These are phyloP conservation scores for Heliconius erato DNA, from an alignment of 2,888 invertebrate species.

Conservation along the genomic window DNA sequence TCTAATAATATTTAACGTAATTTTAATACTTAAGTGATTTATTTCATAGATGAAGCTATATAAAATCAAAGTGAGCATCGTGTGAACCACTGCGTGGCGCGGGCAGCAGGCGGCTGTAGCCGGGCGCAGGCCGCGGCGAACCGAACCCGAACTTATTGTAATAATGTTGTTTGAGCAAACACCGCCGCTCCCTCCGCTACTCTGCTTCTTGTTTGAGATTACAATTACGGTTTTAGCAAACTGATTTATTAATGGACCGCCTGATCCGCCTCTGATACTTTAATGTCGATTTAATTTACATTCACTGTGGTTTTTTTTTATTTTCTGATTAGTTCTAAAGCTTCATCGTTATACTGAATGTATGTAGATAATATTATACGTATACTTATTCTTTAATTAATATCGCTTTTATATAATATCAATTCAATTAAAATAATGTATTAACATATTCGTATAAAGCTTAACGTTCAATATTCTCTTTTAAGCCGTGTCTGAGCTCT, in stretches of 20 bases:
- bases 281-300: conserved; percentile 84
- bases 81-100: conserved; percentile 59
- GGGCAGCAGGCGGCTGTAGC: conserved; percentile 46
- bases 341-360: not conserved
- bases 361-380: not conserved
- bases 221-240: conserved; percentile 86
- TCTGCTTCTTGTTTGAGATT: conserved; percentile 81
- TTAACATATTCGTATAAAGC: conserved; percentile 38
- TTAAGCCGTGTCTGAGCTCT: conserved; percentile 65
- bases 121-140: conserved; percentile 62
- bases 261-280: conserved; percentile 85
- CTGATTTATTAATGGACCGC: conserved; percentile 86
- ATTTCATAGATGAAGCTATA: conserved; percentile 21
- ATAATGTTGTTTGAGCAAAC: conserved; percentile 86
- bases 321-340: conserved; percentile 10
- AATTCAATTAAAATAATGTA: conserved; percentile 39
- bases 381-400: not conserved
- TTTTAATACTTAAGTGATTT: conserved; percentile 18
- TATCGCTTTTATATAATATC: not conserved
- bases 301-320: conserved; percentile 55
- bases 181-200: conserved; percentile 71
- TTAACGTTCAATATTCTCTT: conserved; percentile 46
- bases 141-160: conserved; percentile 83
- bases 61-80: conserved; percentile 65
- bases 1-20: not conserved